Evolutionary conservation across 2,888 invertebrate species (phyloP).

Genomic region (Lasioglossum figueresi): DNA sequence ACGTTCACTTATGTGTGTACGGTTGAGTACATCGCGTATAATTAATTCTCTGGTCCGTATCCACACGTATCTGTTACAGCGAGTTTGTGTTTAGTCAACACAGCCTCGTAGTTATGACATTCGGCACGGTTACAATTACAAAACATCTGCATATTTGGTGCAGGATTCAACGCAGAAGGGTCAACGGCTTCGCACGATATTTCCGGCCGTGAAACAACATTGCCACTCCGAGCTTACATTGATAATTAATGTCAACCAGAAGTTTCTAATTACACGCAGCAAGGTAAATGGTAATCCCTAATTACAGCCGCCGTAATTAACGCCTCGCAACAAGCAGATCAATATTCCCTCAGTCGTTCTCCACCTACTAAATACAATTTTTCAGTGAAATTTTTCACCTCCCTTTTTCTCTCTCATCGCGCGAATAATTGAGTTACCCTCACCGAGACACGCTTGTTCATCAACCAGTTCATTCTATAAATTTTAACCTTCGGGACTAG

Average conservation of each 20-base stretch:
- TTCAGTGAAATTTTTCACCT: not conserved
- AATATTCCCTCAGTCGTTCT: not conserved
- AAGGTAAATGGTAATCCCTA: conserved; percentile 45
- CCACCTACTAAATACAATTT: conserved; percentile 8
- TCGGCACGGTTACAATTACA: not conserved
- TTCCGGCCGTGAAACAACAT: not conserved
- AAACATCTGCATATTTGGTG: not conserved
- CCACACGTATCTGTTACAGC: not conserved
- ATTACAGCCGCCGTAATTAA: conserved; percentile 58
- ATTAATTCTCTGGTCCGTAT: not conserved
- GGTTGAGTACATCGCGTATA: not conserved
- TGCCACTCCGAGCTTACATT: not conserved
- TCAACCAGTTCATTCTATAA: not conserved
- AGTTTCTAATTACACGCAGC: conserved; percentile 51
- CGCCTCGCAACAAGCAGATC: conserved; percentile 35
- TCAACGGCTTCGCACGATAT: not conserved
- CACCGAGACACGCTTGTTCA: not conserved
- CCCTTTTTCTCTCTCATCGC: not conserved
- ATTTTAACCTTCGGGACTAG: no score
- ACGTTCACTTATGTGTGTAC: not conserved
- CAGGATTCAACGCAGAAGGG: not conserved
- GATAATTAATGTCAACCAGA: conserved; percentile 56
- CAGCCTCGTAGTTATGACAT: not conserved
- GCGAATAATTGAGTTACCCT: not conserved
- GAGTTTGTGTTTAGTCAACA: not conserved